These are phyloP conservation scores for Lithodes maja DNA, from an alignment of 2,888 invertebrate species.

Conservation along the genomic window DNA sequence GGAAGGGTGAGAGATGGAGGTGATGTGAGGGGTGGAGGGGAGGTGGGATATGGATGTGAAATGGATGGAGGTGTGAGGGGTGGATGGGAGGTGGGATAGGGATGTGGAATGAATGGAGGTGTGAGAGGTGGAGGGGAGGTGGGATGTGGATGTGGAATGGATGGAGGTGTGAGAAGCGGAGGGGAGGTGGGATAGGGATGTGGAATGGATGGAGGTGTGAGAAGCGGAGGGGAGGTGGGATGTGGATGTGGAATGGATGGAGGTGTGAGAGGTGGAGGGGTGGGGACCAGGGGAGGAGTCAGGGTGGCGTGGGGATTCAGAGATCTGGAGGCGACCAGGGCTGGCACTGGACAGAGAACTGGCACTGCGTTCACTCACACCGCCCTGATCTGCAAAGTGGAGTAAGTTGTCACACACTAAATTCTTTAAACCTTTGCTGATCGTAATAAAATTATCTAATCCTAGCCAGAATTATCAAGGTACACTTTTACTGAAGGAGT, in stretches of 20 bases:
- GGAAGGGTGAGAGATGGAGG: too few species aligned
- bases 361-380: constrained; percentile 44
- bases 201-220: neutral
- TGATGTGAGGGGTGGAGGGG: too few species aligned
- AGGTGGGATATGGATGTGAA: too few species aligned
- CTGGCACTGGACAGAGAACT: constrained; percentile 47
- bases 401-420: neutral
- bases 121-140: too few species aligned
- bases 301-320: constrained; percentile 30
- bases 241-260: neutral
- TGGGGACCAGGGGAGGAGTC: constrained; percentile 27
- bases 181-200: neutral
- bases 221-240: neutral
- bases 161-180: neutral
- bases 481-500: neutral
- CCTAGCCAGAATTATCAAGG: too few species aligned
- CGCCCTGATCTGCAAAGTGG: constrained; percentile 11
- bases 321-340: constrained; percentile 41
- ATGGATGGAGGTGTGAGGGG: too few species aligned
- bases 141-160: too few species aligned
- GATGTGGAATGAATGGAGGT: too few species aligned
- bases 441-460: neutral
- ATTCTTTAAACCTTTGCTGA: neutral
- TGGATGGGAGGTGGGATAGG: too few species aligned
- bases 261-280: neutral